Conservation (phyloP, 35 echinoderm and acorn worm genomes). For the Hemicentrotus pulcherrimus region DNA sequence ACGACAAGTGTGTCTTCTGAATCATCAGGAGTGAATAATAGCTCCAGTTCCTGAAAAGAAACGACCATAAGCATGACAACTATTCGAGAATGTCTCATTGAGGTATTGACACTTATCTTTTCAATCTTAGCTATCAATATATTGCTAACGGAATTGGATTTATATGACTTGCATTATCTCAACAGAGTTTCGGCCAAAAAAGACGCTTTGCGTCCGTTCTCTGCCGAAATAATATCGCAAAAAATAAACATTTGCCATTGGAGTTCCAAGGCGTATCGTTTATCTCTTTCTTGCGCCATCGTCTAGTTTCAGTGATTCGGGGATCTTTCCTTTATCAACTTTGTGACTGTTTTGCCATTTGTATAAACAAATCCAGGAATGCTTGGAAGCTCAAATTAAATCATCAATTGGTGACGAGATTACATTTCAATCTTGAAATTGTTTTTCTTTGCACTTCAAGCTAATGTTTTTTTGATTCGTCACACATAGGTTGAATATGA, state of each 20-base stretch:
- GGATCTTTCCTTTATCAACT: not conserved
- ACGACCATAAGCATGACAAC: not conserved
- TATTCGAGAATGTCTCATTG: too few species aligned
- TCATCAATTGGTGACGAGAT: not conserved
- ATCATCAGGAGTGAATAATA: conserved; percentile 37
- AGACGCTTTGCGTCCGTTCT: not conserved
- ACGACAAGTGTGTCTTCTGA: not conserved
- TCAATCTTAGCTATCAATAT: too few species aligned
- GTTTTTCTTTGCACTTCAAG: too few species aligned
- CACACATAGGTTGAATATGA: too few species aligned
- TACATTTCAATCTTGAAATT: not conserved
- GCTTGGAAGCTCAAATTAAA: not conserved
- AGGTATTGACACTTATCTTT: too few species aligned
- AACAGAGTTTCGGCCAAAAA: not conserved
- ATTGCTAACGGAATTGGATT: too few species aligned
- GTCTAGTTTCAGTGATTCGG: not conserved
- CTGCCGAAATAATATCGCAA: not conserved
- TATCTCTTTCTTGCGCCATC: too few species aligned
- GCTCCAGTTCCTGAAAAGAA: not conserved
- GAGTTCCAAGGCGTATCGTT: too few species aligned
- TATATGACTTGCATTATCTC: too few species aligned
- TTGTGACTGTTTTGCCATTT: not conserved
- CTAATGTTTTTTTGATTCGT: too few species aligned
- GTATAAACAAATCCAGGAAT: not conserved
- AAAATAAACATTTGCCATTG: too few species aligned